Evolutionary conservation across 2,888 invertebrate species (phyloP), one percentile per base, ranked within the genome.

Genomic region (Octonoba sinensis): DNA sequence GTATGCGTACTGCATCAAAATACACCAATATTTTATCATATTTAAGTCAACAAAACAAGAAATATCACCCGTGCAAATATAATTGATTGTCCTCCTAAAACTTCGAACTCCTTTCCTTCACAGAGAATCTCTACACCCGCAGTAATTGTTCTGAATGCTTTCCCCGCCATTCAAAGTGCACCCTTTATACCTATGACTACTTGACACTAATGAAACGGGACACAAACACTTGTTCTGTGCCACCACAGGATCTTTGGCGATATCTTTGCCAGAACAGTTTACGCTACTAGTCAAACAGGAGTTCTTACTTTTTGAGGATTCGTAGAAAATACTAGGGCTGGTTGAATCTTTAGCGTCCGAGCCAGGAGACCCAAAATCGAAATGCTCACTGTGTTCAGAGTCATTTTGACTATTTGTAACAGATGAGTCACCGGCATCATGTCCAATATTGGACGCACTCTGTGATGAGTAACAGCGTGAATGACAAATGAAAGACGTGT

Each of bases 11-110:
- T 36, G 6, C 8, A 11, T 11, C 36, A 36, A 36, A 36, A 36
- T 36, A 36, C 36, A 36, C 36, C 36, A 36, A 36, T 36, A 36
- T 36, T 36, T 4, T 36, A 6, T 6, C 36, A 36, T 36, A 36
- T 36, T 36, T 36, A 36, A 36, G 36, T 36, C 36, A 36, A 36
- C 36, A 36, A 36, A 22, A 49, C 24, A 65, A 44, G 72, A 69
- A 79, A 79, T 79, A 79, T 79, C 79, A 79, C 79, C 79, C 79
- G 79, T 79, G 79, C 79, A 73, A 49, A 59, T 60, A 69, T 46
- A 79, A 73, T 73, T 79, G 79, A 79, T 79, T 79, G 79, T 79
- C 79, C 73, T 24, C 79, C 72, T 59, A 69, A 36, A n/a, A 57
- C 66, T 65, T 27, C 24, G 49, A 20, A 54, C 18, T 27, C 18